Evolutionary conservation across 2,797 vertebrate species (phyloP), one percentile per base, ranked within the genome.

Genomic region (Dicrostonyx torquatus): DNA sequence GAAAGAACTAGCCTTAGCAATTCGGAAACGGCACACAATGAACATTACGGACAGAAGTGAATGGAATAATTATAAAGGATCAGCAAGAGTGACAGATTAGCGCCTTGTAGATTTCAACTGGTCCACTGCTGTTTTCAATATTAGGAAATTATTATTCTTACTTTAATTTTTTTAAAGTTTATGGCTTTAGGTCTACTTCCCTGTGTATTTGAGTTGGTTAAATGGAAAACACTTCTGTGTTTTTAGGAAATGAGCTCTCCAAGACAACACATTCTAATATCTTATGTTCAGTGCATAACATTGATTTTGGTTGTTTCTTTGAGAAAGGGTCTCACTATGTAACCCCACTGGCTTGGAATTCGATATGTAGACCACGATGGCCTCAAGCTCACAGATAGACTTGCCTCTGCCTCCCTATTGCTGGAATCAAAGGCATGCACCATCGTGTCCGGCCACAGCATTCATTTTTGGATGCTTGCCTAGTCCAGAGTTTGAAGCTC

Each of bases 291-390:
- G 13, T 5, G 18, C 29, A 43, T 68, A 66, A 45, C 53, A 62
- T 85, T 87, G 50, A 18, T 11, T 93, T 86, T 86, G 72, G n/a
- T 73, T 87, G 53, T 43, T 73, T 94, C n/a, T 82, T 82, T 43
- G 53, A 82, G 53, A 82, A 43, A 43, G 55, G 53, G 24, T 40
- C 78, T 60, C 53, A 80, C 53, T 37, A 29, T 80, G 78, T 40
- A 55, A 37, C 55, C 78, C 60, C n/a, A 17, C 55, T 43, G 55
- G 26, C 55, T n/a, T 82, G 37, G 24, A 26, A 60, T 60, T 43
- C 7, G 13, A 17, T 58, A 40, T 58, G 78, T 80, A 58, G 77
- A 40, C 24, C 22, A 40, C 6, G n/a, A 60, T 82, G 55, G 37
- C 14, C 37, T 62, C 48, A 50, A 5, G 45, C 17, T 77, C 75